Base-by-base conservation (phyloP, 1,140 invertebrate genomes). In the Cyphomyrmex costatus region DNA sequence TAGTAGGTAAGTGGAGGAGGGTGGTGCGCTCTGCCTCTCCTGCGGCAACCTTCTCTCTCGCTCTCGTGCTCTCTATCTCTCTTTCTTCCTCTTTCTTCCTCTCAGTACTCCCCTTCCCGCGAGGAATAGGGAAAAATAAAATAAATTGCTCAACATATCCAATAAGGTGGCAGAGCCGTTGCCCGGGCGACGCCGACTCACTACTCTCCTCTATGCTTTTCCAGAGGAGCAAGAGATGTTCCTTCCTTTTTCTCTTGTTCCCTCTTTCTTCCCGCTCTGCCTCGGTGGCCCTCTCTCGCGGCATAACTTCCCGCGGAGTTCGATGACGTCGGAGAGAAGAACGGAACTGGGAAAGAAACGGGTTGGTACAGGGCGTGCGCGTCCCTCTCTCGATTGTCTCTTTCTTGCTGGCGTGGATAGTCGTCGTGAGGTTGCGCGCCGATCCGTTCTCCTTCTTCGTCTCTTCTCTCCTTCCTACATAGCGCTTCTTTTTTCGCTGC, bases 141-240 rank as follows among this genome's bases (percentile, higher is more conserved):
- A 95, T 95, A 94, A 95, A 95, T 95, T 95, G 94, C 93, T 94
- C 94, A 94, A 95, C 94, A 94, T 95, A 94, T 95, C 94, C 94
- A 95, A 95, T 95, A 95, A 95, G 94, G 93, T 95, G 94, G 93
- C 93, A 93, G 94, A 94, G 93, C 93, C 94, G 94, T 95, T 94
- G 94, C 94, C 94, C 89, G 91, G 94, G 93, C 93, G 93, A 95
- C 94, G 93, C 92, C 92, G 93, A 93, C 92, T 93, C 93, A 91
- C 89, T 91, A 91, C 92, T 92, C 92, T 89, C 84, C 86, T 90
- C 89, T 91, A 90, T 87, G 86, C 89, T 90, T 91, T 80, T 61
- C 88, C 87, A 77, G 89, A 90, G 89, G 76, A 88, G 77, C 88
- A 86, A 88, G 89, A 90, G 89, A 88, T 76, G 88, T 90, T 90